Percentiles rank a stretch among this genome's conserved stretches.
These are phyloP conservation scores for Chaunax sp. DNA, from an alignment of 2,797 vertebrate species.

Conservation along the genomic window DNA sequence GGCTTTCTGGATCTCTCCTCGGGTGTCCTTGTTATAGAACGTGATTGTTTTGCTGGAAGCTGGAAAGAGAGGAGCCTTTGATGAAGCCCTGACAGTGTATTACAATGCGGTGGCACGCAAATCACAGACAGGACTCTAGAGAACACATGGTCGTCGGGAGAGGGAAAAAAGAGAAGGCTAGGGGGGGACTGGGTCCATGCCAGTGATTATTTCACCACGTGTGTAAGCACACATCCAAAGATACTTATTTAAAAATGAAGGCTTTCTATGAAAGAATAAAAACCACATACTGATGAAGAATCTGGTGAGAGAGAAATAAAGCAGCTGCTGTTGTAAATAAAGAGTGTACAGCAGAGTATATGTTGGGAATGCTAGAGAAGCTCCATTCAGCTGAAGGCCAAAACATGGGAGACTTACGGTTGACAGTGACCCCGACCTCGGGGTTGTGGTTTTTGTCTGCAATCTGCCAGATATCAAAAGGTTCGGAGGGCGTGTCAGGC, in stretches of 20 bases:
- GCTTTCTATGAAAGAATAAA: neutral
- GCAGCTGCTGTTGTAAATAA: conserved; percentile 4
- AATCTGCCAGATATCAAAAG: conserved; percentile 99
- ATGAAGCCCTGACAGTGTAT: conserved; percentile 63
- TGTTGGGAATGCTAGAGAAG: conserved; percentile 25
- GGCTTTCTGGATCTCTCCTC: conserved; percentile 93
- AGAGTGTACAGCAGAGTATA: conserved; percentile 40
- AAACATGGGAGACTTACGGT: conserved; percentile 88
- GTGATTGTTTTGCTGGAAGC: conserved; percentile 93
- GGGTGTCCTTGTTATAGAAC: conserved; percentile 97
- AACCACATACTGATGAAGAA: neutral
- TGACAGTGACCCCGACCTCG: conserved; percentile 93
- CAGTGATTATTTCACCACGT: conserved; percentile 44
- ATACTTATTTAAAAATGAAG: conserved; percentile 22
- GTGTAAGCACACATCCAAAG: conserved; percentile 25
- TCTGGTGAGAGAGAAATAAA: conserved; percentile 1
- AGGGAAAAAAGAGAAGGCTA: conserved; percentile 30
- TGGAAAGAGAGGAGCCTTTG: conserved; percentile 78
- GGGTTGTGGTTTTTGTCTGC: conserved; percentile 94
- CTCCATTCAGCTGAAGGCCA: conserved; percentile 21
- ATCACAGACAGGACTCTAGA: conserved; percentile 50
- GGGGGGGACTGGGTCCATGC: conserved; percentile 44
- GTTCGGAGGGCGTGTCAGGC: conserved; percentile 89
- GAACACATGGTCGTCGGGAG: conserved; percentile 57
- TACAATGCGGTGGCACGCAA: conserved; percentile 65